A percentile compares a stretch with the other conserved stretches of the same genome.
phyloP scores from a whole-genome alignment of 2,888 invertebrate species.

The Rhogogaster chlorosoma region DNA sequence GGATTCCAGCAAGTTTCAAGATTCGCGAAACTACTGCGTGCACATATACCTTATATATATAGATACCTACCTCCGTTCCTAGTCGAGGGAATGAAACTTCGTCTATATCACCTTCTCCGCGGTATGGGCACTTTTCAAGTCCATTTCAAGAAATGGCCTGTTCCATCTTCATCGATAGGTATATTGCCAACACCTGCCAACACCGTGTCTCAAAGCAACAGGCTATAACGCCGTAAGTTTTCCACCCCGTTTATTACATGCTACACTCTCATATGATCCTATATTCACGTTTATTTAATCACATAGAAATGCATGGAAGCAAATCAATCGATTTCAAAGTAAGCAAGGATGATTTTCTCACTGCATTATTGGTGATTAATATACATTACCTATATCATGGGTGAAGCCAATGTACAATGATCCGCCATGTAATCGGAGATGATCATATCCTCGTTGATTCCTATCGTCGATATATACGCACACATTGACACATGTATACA shows the following conservation, averaged over 20 bases:
- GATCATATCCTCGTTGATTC: background rate
- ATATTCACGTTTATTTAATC: background rate
- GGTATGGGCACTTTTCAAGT: conserved; percentile 10
- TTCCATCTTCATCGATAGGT: conserved; percentile 30
- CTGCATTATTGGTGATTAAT: background rate
- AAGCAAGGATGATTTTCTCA: background rate
- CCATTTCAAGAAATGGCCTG: conserved; percentile 12
- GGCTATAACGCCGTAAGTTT: background rate
- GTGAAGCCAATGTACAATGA: background rate
- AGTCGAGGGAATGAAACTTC: conserved; percentile 7
- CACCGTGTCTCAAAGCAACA: background rate
- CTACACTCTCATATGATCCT: background rate
- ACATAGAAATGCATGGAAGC: background rate
- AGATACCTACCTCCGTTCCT: background rate
- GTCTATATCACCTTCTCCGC: background rate
- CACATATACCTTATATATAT: background rate
- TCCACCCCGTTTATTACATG: background rate
- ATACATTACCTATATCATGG: background rate
- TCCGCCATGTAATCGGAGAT: background rate
- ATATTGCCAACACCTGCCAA: conserved; percentile 14
- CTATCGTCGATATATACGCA: background rate
- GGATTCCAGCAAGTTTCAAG: conserved; percentile 18
- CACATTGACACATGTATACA: background rate
- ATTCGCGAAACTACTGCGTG: background rate
- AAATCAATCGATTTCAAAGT: background rate